A percentile compares a stretch with the other conserved stretches of the same genome.
phyloP scores from a whole-genome alignment of 2,113 vertebrate species.

The Hippocampus guttulatus region DNA sequence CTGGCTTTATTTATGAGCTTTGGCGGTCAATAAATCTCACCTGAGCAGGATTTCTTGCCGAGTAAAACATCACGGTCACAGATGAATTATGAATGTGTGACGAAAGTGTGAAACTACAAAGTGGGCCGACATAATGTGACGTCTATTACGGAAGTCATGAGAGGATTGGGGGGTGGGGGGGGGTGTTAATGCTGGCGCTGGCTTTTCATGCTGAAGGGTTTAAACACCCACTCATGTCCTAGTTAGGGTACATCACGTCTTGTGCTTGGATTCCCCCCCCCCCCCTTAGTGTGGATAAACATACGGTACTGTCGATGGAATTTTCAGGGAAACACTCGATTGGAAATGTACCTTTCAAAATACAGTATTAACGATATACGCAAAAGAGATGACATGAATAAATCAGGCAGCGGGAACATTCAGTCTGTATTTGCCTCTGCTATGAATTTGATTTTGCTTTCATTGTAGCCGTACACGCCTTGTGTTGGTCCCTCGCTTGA shows the following conservation, averaged over 20 bases:
- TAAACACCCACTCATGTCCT: slow-evolving; percentile 36
- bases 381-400: slow-evolving; percentile 18
- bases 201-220: slow-evolving; percentile 32
- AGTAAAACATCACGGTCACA: not conserved
- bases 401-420: not conserved
- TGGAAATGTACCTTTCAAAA: not conserved
- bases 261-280: not conserved
- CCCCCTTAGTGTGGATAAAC: not conserved
- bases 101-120: not conserved
- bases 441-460: slow-evolving; percentile 1
- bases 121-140: not conserved
- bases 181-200: slow-evolving; percentile 7
- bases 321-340: not conserved
- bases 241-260: slow-evolving; percentile 14
- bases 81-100: not conserved
- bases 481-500: slow-evolving; percentile 38
- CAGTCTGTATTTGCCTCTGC: not conserved
- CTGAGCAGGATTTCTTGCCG: not conserved
- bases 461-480: slow-evolving; percentile 15
- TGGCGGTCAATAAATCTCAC: not conserved
- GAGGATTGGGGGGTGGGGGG: not conserved
- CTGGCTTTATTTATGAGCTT: not conserved
- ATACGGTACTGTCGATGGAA: not conserved
- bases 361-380: not conserved
- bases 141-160: not conserved